These are phyloP conservation scores for Boloria euphrosyne DNA, from an alignment of 2,888 invertebrate genomes.

Conservation along the genomic window DNA sequence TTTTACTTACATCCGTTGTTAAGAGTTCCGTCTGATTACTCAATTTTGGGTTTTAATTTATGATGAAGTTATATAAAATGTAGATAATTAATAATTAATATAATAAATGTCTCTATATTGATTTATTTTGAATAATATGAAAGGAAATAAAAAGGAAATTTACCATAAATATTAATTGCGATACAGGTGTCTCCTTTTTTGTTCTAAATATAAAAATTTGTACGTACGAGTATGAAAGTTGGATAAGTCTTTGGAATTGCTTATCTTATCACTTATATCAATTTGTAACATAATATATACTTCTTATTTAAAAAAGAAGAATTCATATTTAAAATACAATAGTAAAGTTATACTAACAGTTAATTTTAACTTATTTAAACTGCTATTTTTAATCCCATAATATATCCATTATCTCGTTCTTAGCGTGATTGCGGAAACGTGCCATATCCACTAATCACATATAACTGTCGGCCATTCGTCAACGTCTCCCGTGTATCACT, in stretches of 20 bases:
- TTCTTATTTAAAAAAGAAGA: too few relatives aligned
- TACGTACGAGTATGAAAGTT: too few relatives aligned
- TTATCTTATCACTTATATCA: too few relatives aligned
- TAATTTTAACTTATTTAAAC: not conserved
- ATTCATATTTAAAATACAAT: too few relatives aligned
- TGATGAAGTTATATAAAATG: not conserved
- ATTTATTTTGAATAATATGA: too few relatives aligned
- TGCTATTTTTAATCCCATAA: not conserved
- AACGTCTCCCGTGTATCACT: slow-evolving; percentile 67
- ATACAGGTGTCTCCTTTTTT: too few relatives aligned
- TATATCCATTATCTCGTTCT: slow-evolving; percentile 60
- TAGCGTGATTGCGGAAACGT: slow-evolving; percentile 65
- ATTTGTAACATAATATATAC: too few relatives aligned
- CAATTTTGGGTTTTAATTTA: slow-evolving; percentile 4
- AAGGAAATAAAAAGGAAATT: too few relatives aligned
- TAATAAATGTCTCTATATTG: not conserved
- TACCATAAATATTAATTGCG: too few relatives aligned
- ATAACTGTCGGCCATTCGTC: slow-evolving; percentile 67
- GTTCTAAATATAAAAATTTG: too few relatives aligned
- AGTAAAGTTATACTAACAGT: not conserved
- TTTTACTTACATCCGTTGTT: slow-evolving; percentile 35
- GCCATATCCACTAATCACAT: slow-evolving; percentile 71
- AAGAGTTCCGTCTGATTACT: slow-evolving; percentile 16
- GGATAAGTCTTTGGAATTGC: too few relatives aligned
- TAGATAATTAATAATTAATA: not conserved